Evolutionary conservation across 37 sponge, comb jelly and placozoan genomes (phyloP), one percentile per base, ranked within the genome.

Genomic region (Halisarca cf. caerulea): DNA sequence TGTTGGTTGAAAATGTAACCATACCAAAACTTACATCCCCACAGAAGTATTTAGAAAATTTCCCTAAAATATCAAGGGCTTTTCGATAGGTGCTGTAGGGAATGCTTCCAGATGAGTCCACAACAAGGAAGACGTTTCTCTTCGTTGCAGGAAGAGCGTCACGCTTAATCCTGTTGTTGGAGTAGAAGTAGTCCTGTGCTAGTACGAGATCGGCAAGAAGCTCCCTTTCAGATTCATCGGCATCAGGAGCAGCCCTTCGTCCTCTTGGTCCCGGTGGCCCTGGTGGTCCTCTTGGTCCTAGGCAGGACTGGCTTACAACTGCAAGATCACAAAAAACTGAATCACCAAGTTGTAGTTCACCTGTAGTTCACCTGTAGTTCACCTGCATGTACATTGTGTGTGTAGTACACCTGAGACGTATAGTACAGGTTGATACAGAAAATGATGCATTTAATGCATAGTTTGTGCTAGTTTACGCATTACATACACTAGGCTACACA

Each of bases 71-170:
- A 37, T 74, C 15, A 23, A 74, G 45, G 15, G 11, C 25, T 17
- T 44, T 42, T 7, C 11, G 24, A 25, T 74, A 74, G 21, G 32
- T 21, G 41, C 23, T 8, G 25, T 2, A 4, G 21, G 18, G 18
- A 1, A 74, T 74, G 44, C 77, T 74, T 74, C 77, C 77, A 15
- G 77, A 74, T 25, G 77, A 74, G 36, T 74, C 77, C 24, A 74
- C 77, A 44, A 40, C 77, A 15, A 74, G 24, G 24, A 42, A 40
- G 45, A 74, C 36, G 44, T 74, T 74, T 6, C 77, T 74, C 2
- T 38, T 21, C 15, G 77, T 74, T 15, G 77, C 17, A 6, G 77
- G 77, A 8, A 41, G 45, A 41, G 77, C 44, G 15, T 1, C n/a
- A 2, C 77, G 40, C 36, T 40, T 37, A 23, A 11, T 41, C 23